Conservation (phyloP, 2,888 invertebrate species). For the Tinea semifulvella region DNA sequence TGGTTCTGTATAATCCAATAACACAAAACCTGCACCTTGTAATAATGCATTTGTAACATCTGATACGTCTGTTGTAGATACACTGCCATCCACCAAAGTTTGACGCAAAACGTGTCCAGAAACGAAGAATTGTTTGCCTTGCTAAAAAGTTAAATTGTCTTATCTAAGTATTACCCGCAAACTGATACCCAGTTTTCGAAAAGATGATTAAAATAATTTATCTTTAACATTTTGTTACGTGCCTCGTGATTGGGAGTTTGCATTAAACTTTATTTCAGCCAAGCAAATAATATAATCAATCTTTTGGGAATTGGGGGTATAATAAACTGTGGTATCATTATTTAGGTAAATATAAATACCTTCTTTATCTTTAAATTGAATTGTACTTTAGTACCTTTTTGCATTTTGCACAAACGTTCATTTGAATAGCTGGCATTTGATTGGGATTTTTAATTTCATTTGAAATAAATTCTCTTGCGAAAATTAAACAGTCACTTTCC, state of each 20-base stretch:
- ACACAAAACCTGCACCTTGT: constrained; percentile 42
- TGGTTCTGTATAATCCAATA: constrained; percentile 27
- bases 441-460: constrained; percentile 31
- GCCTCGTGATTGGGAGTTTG: too few relatives aligned
- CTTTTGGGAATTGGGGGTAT: too few relatives aligned
- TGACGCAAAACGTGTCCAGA: constrained; percentile 36
- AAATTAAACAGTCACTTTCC: constrained; percentile 41
- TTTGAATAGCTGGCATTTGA: constrained; percentile 36
- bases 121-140: constrained; percentile 40
- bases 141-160: constrained; percentile 27
- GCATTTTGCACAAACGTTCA: constrained; percentile 41
- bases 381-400: constrained; percentile 35
- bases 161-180: not conserved
- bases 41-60: constrained; percentile 40
- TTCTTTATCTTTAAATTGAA: too few relatives aligned
- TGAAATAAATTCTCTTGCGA: constrained; percentile 39
- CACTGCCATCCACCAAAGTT: constrained; percentile 25
- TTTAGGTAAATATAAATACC: too few relatives aligned
- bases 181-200: too few relatives aligned
- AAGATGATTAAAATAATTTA: too few relatives aligned
- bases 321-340: too few relatives aligned
- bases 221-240: too few relatives aligned
- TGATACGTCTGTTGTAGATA: constrained; percentile 29
- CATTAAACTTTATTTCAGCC: too few relatives aligned
- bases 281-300: too few relatives aligned